A percentile compares a stretch with the other conserved stretches of the same genome.
Evolutionary conservation across 2,797 vertebrate genomes (phyloP).

Genomic region (Sebastes iracundus): DNA sequence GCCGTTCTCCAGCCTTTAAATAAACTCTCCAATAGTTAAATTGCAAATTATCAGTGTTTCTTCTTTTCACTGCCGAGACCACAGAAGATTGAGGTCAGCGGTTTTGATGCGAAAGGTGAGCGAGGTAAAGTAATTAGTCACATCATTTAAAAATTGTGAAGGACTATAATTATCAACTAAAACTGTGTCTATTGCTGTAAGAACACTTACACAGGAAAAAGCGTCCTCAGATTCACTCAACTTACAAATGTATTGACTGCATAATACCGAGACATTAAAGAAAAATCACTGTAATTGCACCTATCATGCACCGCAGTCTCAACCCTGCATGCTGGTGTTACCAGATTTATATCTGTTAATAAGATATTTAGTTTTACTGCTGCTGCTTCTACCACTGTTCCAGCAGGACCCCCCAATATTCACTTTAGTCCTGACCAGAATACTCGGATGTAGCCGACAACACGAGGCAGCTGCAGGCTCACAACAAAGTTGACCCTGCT

Average conservation of each 20-base stretch:
- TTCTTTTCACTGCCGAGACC: not conserved
- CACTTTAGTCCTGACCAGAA: conserved; percentile 46
- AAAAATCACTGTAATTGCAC: not conserved
- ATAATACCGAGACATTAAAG: not conserved
- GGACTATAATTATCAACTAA: conserved; percentile 1
- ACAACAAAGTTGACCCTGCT: conserved; percentile 48
- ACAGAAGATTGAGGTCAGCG: not conserved
- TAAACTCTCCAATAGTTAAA: not conserved
- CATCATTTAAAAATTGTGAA: not conserved
- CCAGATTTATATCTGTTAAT: conserved; percentile 18
- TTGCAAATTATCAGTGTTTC: not conserved
- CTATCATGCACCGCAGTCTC: not conserved
- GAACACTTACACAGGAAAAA: not conserved
- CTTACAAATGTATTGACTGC: not conserved
- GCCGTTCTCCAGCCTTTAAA: not conserved
- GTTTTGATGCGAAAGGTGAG: not conserved
- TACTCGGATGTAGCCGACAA: conserved; percentile 41
- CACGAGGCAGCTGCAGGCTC: conserved; percentile 30
- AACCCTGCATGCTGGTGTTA: not conserved
- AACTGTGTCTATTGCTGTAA: not conserved
- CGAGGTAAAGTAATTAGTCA: conserved; percentile 6
- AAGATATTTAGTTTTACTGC: conserved; percentile 23
- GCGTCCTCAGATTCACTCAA: not conserved
- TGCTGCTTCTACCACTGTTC: conserved; percentile 16
- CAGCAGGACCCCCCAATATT: conserved; percentile 32